Evolutionary conservation across 2,888 invertebrate genomes (phyloP).

Genomic region (Diadegma fenestrale): DNA sequence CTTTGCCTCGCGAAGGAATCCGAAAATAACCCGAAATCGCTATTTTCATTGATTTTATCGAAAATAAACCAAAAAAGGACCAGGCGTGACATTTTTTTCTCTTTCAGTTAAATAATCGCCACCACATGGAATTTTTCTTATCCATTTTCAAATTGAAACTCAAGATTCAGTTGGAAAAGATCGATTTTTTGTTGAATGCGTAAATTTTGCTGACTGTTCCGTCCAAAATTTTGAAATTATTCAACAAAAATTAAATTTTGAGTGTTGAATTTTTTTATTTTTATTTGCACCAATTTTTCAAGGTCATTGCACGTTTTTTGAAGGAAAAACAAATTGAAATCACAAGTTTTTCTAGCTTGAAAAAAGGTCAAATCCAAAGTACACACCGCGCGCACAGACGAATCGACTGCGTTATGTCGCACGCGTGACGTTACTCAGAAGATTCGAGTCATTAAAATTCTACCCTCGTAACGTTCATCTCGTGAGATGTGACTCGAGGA

Average conservation of each 20-base stretch:
- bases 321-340: too few relatives aligned
- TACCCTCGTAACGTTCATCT: constrained; percentile 76
- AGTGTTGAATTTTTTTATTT: too few relatives aligned
- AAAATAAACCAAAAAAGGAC: background rate
- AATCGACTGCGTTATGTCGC: constrained; percentile 43
- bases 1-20: constrained; percentile 42
- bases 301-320: too few relatives aligned
- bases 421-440: constrained; percentile 67
- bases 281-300: too few relatives aligned
- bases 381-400: background rate
- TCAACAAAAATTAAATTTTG: too few relatives aligned
- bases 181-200: background rate
- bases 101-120: background rate
- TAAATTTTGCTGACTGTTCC: too few relatives aligned
- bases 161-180: too few relatives aligned
- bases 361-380: constrained; percentile 8
- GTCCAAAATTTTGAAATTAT: too few relatives aligned
- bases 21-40: constrained; percentile 13
- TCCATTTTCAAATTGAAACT: too few relatives aligned
- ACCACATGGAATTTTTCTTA: background rate
- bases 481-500: constrained; percentile 60
- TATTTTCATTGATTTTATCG: background rate
- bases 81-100: background rate
- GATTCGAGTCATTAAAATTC: constrained; percentile 77
- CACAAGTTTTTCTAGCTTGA: too few relatives aligned